phyloP scores from a whole-genome alignment of 2,113 vertebrate genomes.

The Megaleporinus macrocephalus region DNA sequence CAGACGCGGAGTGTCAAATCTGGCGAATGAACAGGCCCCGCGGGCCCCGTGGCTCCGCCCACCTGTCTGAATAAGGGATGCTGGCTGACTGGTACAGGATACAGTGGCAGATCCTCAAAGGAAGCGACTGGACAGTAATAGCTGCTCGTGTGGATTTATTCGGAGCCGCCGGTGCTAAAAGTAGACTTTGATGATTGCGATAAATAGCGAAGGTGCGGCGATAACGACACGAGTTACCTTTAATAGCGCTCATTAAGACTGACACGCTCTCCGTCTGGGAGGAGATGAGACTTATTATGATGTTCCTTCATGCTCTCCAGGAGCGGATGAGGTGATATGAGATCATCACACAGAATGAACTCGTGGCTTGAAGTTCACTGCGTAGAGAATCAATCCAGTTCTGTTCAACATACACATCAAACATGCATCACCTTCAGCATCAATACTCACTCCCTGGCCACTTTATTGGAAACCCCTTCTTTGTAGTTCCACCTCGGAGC shows the following conservation, averaged over 20 bases:
- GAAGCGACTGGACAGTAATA: slow-evolving; percentile 62
- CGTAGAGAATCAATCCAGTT: not conserved
- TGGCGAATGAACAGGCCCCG: slow-evolving; percentile 14
- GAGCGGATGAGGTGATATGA: not conserved
- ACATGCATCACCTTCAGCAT: not conserved
- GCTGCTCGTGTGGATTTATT: slow-evolving; percentile 57
- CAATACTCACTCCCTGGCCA: not conserved
- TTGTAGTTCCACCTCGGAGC: not conserved
- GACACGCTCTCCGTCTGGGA: slow-evolving; percentile 59
- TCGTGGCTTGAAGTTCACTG: not conserved
- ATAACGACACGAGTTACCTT: slow-evolving; percentile 69
- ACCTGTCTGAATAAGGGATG: slow-evolving; percentile 37
- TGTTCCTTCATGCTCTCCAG: not conserved
- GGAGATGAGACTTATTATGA: not conserved
- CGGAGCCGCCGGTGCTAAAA: slow-evolving; percentile 58
- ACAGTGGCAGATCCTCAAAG: slow-evolving; percentile 49
- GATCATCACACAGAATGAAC: not conserved
- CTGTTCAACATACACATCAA: not conserved
- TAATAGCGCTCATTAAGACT: slow-evolving; percentile 73
- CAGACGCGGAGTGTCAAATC: not conserved
- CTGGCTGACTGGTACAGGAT: slow-evolving; percentile 38
- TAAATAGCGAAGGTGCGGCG: slow-evolving; percentile 67
- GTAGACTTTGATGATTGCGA: slow-evolving; percentile 71
- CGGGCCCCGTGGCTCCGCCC: not conserved
- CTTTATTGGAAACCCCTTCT: not conserved